phyloP scores from a whole-genome alignment of 2,797 vertebrate genomes.

The Rhabdophis nuchalis region DNA sequence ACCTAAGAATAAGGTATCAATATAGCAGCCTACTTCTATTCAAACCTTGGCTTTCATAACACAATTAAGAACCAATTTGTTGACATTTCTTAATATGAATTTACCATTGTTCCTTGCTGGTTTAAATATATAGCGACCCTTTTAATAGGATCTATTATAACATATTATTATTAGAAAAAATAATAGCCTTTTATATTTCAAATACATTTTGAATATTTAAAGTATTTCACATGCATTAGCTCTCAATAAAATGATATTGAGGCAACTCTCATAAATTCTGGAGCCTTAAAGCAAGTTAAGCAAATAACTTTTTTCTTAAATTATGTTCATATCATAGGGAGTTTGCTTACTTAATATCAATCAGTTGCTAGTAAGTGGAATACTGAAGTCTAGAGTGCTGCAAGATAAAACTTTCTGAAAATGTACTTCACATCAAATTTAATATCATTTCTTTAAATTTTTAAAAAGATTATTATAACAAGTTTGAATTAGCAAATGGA shows the following conservation, averaged over 20 bases:
- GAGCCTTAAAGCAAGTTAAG: not conserved
- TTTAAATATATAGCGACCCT: not conserved
- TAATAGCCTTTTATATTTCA: not conserved
- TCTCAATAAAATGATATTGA: not conserved
- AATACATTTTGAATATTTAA: not conserved
- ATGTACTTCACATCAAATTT: not conserved
- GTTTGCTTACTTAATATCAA: not conserved
- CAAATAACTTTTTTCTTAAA: not conserved
- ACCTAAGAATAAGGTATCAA: not conserved
- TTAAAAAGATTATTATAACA: slow-evolving; percentile 2
- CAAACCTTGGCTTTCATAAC: not conserved
- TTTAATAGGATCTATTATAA: not conserved
- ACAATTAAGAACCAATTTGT: not conserved
- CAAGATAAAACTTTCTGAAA: slow-evolving; percentile 4
- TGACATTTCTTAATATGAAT: not conserved
- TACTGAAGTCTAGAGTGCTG: not conserved
- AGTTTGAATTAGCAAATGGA: not conserved
- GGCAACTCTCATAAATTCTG: not conserved
- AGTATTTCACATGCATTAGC: not conserved
- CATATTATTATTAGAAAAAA: not conserved
- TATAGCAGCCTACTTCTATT: not conserved
- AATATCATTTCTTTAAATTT: not conserved
- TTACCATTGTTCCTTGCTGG: not conserved
- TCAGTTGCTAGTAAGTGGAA: not conserved
- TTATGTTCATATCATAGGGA: not conserved